A percentile compares a stretch with the other conserved stretches of the same genome.
phyloP scores from a whole-genome alignment of 2,113 vertebrate species.

The Psittacula cyanocephala region DNA sequence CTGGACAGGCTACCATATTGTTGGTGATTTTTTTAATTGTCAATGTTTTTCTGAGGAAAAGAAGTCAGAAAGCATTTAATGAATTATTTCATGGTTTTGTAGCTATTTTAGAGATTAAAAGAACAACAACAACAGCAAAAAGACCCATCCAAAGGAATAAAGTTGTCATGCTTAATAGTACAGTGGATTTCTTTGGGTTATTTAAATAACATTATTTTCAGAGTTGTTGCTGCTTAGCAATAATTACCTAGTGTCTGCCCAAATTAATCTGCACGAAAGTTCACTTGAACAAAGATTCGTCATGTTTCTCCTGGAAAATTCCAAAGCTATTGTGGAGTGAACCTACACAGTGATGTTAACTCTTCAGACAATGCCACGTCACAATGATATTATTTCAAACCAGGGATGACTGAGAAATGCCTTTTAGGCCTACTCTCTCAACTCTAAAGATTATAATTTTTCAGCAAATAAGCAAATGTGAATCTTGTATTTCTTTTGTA shows the following conservation, averaged over 20 bases:
- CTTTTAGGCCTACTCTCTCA: background rate
- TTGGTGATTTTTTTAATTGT: background rate
- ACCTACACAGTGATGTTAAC: background rate
- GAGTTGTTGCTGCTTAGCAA: background rate
- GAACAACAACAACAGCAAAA: background rate
- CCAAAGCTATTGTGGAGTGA: background rate
- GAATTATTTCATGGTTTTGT: background rate
- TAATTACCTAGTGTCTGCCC: background rate
- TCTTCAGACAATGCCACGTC: background rate
- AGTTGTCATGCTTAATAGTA: background rate
- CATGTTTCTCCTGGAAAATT: background rate
- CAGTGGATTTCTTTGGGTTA: background rate
- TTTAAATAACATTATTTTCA: background rate
- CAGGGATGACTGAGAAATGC: background rate
- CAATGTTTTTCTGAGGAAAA: background rate
- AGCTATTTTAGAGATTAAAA: constrained; percentile 11
- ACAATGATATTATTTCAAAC: background rate
- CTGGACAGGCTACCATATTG: background rate
- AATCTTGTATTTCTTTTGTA: background rate
- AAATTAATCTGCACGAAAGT: background rate
- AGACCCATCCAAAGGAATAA: background rate
- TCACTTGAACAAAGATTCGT: background rate
- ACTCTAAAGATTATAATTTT: background rate
- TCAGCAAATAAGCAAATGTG: background rate
- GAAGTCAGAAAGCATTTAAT: background rate